Evolutionary conservation across 2,888 invertebrate genomes (phyloP), one percentile per base, ranked within the genome.

Genomic region (Eucera pruinosa): DNA sequence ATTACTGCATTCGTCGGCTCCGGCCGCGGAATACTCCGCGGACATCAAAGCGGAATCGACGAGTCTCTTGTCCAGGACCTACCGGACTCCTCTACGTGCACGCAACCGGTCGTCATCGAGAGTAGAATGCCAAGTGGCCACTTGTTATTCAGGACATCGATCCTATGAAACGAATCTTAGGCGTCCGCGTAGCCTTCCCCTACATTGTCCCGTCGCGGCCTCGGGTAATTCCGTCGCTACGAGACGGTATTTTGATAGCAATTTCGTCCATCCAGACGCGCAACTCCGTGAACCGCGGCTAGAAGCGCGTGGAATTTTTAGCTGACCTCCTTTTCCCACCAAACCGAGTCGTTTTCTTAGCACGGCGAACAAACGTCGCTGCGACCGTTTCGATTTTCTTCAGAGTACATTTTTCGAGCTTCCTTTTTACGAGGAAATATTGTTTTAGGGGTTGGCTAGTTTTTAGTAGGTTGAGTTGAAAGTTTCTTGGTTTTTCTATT

Each of bases 31-130:
- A 67, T 61, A 70, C 64, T 36, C 55, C 36, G 41, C 60, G 61
- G 48, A 85, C 85, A 85, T 86, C 86, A 86, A 86, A 85, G 85
- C 80, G 75, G 70, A 58, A 66, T 76, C 61, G 50, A 60, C 70
- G 80, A 52, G 62, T 65, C 62, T 60, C 61, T n/a, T 47, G 61
- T 55, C 64, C 73, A 57, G 78, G 74, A 76, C 81, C 81, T 61
- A 73, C 79, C 78, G 78, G 76, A n/a, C 76, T 71, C 67, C 61
- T n/a, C 57, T 78, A 72, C 79, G 80, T 78, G 77, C 71, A 47
- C 70, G 78, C 71, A 82, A 80, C 77, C 62, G 76, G 55, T 70
- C 82, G 57, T 33, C 41, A 36, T 54, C 77, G 70, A 78, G 76
- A n/a, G n/a, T 66, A 36, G 86, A 86, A 86, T 86, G 76, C 65